A percentile compares a stretch with the other conserved stretches of the same genome.
These are phyloP conservation scores for Drosophila mayaguana DNA, from an alignment of 2,888 invertebrate species.

Conservation along the genomic window DNA sequence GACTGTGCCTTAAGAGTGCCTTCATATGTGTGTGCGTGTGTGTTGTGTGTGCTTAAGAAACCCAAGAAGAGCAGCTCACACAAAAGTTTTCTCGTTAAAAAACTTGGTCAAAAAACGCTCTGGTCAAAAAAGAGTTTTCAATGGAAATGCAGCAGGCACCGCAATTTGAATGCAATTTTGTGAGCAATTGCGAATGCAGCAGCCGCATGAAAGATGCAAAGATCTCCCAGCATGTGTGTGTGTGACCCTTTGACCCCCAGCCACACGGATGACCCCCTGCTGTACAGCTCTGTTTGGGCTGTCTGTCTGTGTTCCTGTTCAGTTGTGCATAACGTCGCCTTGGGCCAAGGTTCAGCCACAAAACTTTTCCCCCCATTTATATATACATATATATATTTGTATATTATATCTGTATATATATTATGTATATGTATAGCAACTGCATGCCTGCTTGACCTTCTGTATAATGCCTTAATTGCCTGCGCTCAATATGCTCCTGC, in stretches of 20 bases:
- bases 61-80: slow-evolving; percentile 37
- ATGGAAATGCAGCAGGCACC: slow-evolving; percentile 63
- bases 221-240: slow-evolving; percentile 19
- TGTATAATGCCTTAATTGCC: slow-evolving; percentile 55
- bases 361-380: slow-evolving; percentile 34
- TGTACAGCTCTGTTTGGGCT: not conserved
- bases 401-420: slow-evolving; percentile 4
- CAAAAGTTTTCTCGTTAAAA: slow-evolving; percentile 82
- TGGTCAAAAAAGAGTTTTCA: slow-evolving; percentile 62
- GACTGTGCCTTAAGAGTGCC: slow-evolving; percentile 17
- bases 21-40: not conserved
- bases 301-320: slow-evolving; percentile 17
- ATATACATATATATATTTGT: slow-evolving; percentile 13
- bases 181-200: slow-evolving; percentile 71
- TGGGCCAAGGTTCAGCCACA: slow-evolving; percentile 16
- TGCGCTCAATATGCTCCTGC: slow-evolving; percentile 24
- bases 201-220: slow-evolving; percentile 60
- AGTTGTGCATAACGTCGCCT: slow-evolving; percentile 16
- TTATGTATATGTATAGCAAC: slow-evolving; percentile 1
- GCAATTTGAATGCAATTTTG: slow-evolving; percentile 79
- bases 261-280: not conserved
- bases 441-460: slow-evolving; percentile 64
- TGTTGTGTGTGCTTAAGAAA: slow-evolving; percentile 40
- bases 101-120: slow-evolving; percentile 60
- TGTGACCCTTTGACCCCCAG: slow-evolving; percentile 4